Conservation (phyloP, 2,888 invertebrate genomes). For the Deilephila elpenor region DNA sequence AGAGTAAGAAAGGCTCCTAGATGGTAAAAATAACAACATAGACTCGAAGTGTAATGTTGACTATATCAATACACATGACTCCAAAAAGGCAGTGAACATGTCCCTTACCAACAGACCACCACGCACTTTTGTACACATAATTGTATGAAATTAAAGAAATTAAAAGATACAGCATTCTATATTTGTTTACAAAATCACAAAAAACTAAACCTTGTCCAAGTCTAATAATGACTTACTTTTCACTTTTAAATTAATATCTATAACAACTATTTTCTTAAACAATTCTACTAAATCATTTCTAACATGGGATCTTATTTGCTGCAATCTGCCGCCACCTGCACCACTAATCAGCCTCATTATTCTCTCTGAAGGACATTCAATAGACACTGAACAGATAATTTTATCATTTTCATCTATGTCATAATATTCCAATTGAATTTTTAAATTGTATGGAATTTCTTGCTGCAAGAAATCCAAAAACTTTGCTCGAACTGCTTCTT, state of each 20-base stretch:
- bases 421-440: constrained; percentile 87
- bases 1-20: too few relatives aligned
- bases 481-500: constrained; percentile 91
- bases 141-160: too few relatives aligned
- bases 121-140: too few relatives aligned
- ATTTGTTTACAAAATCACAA: too few relatives aligned
- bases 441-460: constrained; percentile 93
- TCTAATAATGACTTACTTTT: constrained; percentile 48
- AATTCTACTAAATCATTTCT: constrained; percentile 87
- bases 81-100: too few relatives aligned
- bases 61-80: too few relatives aligned
- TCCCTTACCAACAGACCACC: too few relatives aligned
- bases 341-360: constrained; percentile 88
- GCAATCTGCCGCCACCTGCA: constrained; percentile 87
- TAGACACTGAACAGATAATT: constrained; percentile 82
- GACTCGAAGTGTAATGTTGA: too few relatives aligned
- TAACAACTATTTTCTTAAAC: constrained; percentile 85
- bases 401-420: constrained; percentile 82
- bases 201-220: not conserved
- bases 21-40: too few relatives aligned
- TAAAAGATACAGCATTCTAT: too few relatives aligned
- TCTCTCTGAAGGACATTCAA: constrained; percentile 86
- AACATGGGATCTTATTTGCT: constrained; percentile 87
- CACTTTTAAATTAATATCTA: constrained; percentile 64
- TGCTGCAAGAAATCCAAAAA: constrained; percentile 92